A percentile compares a stretch with the other conserved stretches of the same genome.
Conservation (phyloP, 1,140 invertebrate genomes). For the Caerostris darwini region DNA sequence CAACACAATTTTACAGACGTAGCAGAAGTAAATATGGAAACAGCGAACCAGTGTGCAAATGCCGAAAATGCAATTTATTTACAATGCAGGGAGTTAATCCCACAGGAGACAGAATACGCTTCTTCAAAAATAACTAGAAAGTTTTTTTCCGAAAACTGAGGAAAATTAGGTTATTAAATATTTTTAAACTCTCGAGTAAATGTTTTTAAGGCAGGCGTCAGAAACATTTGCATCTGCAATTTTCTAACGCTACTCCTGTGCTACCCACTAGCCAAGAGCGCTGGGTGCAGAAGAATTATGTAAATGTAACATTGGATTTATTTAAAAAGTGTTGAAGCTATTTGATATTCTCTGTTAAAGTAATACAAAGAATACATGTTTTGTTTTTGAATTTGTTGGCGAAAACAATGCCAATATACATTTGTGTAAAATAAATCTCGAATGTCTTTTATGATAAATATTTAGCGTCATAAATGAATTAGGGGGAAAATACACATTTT, state of each 20-base stretch:
- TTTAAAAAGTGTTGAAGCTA: not conserved
- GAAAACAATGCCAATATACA: not conserved
- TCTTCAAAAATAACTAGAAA: conserved; percentile 2
- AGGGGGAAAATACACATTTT: too few relatives aligned
- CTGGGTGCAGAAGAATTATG: too few relatives aligned
- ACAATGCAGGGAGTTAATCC: conserved; percentile 18
- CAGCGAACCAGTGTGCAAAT: not conserved
- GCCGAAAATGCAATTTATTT: conserved; percentile 51
- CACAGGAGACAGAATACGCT: not conserved
- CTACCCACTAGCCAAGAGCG: too few relatives aligned
- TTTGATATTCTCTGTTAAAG: not conserved
- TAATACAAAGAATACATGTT: not conserved
- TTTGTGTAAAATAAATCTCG: not conserved
- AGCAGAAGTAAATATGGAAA: not conserved
- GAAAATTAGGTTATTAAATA: conserved; percentile 38
- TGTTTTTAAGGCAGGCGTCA: not conserved
- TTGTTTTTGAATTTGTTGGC: not conserved
- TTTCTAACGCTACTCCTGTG: not conserved
- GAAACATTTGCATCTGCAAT: not conserved
- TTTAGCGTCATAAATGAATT: too few relatives aligned
- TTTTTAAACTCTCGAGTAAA: not conserved
- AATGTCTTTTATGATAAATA: not conserved
- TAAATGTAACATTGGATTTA: too few relatives aligned
- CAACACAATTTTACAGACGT: not conserved
- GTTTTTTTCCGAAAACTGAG: conserved; percentile 5